These are phyloP conservation scores for Heliconius ismenius DNA, from an alignment of 2,888 invertebrate species.

Conservation along the genomic window DNA sequence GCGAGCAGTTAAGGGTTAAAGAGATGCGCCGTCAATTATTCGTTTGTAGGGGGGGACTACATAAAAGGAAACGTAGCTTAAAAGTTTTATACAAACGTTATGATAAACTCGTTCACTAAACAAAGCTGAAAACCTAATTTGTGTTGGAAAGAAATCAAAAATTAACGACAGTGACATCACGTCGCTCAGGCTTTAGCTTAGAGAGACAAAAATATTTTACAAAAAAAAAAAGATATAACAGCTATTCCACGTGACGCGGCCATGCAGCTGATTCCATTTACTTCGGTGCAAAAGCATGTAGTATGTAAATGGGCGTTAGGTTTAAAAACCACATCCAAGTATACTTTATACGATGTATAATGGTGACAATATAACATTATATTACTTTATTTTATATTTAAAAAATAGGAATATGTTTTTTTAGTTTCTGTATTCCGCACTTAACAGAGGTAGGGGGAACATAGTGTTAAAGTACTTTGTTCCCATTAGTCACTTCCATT, in stretches of 20 bases:
- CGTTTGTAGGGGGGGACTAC: slow-evolving; percentile 32
- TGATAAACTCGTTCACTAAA: slow-evolving; percentile 33
- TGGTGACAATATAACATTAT: not conserved
- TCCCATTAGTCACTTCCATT: too few relatives aligned
- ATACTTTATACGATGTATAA: not conserved
- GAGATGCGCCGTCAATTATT: too few relatives aligned
- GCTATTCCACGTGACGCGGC: slow-evolving; percentile 3
- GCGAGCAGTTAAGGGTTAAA: too few relatives aligned
- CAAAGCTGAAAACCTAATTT: slow-evolving; percentile 32
- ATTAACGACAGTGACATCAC: slow-evolving; percentile 8
- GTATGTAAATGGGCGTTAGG: slow-evolving; percentile 8
- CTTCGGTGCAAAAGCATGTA: slow-evolving; percentile 7
- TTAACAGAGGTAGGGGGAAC: too few relatives aligned
- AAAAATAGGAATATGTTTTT: not conserved
- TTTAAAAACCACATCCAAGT: not conserved
- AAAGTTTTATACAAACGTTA: slow-evolving; percentile 36
- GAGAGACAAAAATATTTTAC: not conserved
- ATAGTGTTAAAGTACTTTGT: too few relatives aligned
- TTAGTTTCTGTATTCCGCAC: too few relatives aligned
- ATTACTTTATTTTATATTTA: not conserved
- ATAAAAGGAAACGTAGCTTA: slow-evolving; percentile 39
- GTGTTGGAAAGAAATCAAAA: slow-evolving; percentile 4
- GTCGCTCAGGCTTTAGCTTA: slow-evolving; percentile 3
- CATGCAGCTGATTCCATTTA: slow-evolving; percentile 21
- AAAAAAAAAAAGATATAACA: not conserved